Percentiles rank a stretch among this genome's conserved stretches.
phyloP scores from a whole-genome alignment of 2,888 invertebrate species.

The Drosophila histrio region DNA sequence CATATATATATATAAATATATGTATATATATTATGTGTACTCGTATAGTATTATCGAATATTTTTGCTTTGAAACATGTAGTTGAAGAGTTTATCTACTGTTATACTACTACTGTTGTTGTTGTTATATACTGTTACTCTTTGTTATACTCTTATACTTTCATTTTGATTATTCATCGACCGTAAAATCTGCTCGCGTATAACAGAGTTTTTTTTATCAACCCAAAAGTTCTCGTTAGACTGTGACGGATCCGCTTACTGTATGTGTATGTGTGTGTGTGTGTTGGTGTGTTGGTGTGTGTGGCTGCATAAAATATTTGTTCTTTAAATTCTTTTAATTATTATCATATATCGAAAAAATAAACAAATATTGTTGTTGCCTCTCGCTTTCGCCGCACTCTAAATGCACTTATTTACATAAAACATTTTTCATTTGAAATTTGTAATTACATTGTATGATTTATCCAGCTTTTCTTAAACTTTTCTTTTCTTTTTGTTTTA shows the following conservation, averaged over 20 bases:
- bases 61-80: conserved; percentile 52
- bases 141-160: conserved; percentile 10
- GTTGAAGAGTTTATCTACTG: conserved; percentile 16
- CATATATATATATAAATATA: conserved; percentile 14
- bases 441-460: conserved; percentile 19
- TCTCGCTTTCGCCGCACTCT: conserved; percentile 22
- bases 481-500: conserved; percentile 1
- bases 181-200: conserved; percentile 27
- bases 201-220: conserved; percentile 17
- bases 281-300: conserved; percentile 4
- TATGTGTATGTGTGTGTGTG: conserved; percentile 26
- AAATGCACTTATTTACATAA: conserved; percentile 58
- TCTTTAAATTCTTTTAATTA: conserved; percentile 10
- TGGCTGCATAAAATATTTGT: conserved; percentile 20
- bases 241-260: conserved; percentile 73
- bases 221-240: conserved; percentile 26
- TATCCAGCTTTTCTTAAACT: not conserved
- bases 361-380: conserved; percentile 28
- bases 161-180: conserved; percentile 25
- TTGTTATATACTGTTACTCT: conserved; percentile 5
- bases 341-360: conserved; percentile 23
- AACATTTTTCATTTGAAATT: conserved; percentile 21
- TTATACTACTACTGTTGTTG: no score
- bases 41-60: conserved; percentile 28
- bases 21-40: conserved; percentile 14